Percentiles rank a stretch among this genome's conserved stretches.
Evolutionary conservation across 2,113 vertebrate genomes (phyloP).

Genomic region (Formicarius rufipectus): DNA sequence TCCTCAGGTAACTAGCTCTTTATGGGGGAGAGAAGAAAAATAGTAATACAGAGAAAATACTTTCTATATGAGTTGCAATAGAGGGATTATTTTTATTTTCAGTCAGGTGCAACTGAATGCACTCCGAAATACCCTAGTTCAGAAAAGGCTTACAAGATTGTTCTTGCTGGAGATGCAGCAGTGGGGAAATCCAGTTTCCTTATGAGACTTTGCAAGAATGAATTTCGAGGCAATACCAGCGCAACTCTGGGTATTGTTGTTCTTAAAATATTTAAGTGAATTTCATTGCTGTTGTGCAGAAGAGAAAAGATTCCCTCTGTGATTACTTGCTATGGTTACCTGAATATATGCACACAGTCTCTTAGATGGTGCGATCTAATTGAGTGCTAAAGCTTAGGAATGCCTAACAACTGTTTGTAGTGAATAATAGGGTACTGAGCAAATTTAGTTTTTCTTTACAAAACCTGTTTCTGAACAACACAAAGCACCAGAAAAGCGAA

Average conservation of each 20-base stretch:
- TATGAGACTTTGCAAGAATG: conserved; percentile 93
- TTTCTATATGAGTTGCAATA: background rate
- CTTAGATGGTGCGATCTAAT: background rate
- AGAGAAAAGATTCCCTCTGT: background rate
- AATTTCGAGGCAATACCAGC: conserved; percentile 87
- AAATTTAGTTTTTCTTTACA: background rate
- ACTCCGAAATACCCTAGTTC: conserved; percentile 73
- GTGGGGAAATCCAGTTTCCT: conserved; percentile 98
- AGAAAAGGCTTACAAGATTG: conserved; percentile 90
- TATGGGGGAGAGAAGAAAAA: background rate
- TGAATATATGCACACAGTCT: fast-evolving
- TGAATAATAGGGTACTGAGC: background rate
- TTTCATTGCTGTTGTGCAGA: background rate
- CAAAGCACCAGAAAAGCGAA: background rate
- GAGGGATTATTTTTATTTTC: background rate
- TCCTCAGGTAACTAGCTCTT: conserved; percentile 73
- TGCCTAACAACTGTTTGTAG: background rate
- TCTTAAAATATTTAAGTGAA: background rate
- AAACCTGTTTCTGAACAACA: background rate
- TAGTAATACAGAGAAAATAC: background rate
- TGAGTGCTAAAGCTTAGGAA: background rate
- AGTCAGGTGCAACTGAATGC: conserved; percentile 63
- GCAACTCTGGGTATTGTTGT: conserved; percentile 85
- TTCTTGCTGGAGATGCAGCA: conserved; percentile 91
- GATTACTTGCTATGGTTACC: background rate